Evolutionary conservation across 2,113 vertebrate species (phyloP), one percentile per base, ranked within the genome.

Genomic region (Catharus bicknelli): DNA sequence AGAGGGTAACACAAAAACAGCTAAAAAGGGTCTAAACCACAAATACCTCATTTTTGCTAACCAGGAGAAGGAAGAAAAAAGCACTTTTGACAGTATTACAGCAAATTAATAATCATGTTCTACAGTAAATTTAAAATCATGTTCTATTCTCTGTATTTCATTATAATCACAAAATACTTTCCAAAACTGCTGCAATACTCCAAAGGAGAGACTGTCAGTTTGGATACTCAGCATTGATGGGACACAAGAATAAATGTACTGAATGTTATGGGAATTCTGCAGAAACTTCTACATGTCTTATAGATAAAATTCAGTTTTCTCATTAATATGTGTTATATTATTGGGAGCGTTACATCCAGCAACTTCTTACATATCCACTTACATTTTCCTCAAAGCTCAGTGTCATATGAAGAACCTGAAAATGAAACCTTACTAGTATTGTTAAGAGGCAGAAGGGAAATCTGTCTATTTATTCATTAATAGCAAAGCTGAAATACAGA

Each of bases 381-480:
- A 54, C 17, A 17, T 70, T 38, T 70, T 91, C 61, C 69, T 83
- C 76, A 63, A 83, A 77, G 48, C 21, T 63, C 64, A 16, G 12
- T 23, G 50, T 18, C 69, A 58, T 16, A 29, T 9, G 43, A 91
- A 88, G 75, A 90, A 79, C 82, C 72, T 91, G 94, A 67, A 96
- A 95, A 93, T 9, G 20, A 91, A 94, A 92, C 43, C 87, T 62
- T 62, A 79, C 16, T 21, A 67, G 36, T 74, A 8, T 61, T 16
- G 22, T 75, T 58, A 72, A 63, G 0, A 84, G 36, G 51, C 53
- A 74, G 45, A 53, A 87, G 10, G 22, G 34, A 87, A 91, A 77
- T 9, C 75, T 70, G 16, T 36, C 43, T 66, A 63, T 51, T 67
- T 75, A 63, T 77, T 62, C 59, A 45, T 25, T 58, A 69, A 54